A percentile compares a stretch with the other conserved stretches of the same genome.
phyloP scores from a whole-genome alignment of 2,113 vertebrate genomes.

The human region GRCh38 chr5:142432501-142433000 shows the following conservation, averaged over 20 bases:
- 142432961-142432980: background rate
- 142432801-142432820: background rate
- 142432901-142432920: background rate
- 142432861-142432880: background rate
- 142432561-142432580: fast-evolving
- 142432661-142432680: background rate
- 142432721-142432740: fast-evolving
- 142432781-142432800: background rate
- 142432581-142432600: background rate
- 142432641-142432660: background rate
- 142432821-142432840: background rate
- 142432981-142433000: background rate
- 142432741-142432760: background rate
- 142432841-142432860: background rate
- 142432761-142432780: background rate
- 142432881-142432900: background rate
- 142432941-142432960: background rate
- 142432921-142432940: background rate
- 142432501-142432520: background rate
- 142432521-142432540: background rate
- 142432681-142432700: background rate
- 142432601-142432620: background rate
- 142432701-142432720: fast-evolving
- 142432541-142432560: background rate
- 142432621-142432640: background rate